Evolutionary conservation across 2,113 vertebrate genomes (phyloP), one percentile per base, ranked within the genome.

Genomic region (Malurus elegans): DNA sequence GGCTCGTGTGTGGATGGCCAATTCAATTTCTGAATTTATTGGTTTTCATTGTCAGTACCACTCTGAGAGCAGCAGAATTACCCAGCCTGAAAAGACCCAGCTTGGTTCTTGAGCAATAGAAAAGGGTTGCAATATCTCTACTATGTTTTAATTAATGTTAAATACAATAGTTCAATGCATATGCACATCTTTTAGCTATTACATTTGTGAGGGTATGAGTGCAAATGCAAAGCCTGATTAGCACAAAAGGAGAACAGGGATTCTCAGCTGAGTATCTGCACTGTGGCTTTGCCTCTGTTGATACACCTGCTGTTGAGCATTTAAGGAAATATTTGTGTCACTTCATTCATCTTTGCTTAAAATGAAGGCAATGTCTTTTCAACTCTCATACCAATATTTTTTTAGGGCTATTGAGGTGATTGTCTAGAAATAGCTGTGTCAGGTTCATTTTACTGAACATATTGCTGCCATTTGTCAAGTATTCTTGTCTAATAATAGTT

Each of bases 391-490:
- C 45, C 48, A 87, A 75, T 65, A 89, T 45, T 69, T 62, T 85
- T 92, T 75, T 79, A 48, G 61, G 76, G 45, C 47, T 67, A 2
- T 23, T 48, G 62, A 74, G 18, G 40, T 71, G 5, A 12, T 58
- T 90, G 58, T 67, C 18, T 86, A 60, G 72, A 94, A 92, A 92
- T 56, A 88, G 88, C 26, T 50, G 42, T 50, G 21, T 73, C 80
- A 60, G 40, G 34, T 78, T n/a, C 47, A 74, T 78, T 83, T 92
- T 84, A 67, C 48, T 53, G 60, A 89, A 81, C 8, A 89, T 85
- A 85, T 87, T 95, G 66, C 40, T 89, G 36, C 6, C 36, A 89
- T 91, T 93, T 86, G 72, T 96, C 86, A 82, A 87, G 19, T 47
- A 50, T 87, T 82, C 73, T 89, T 89, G 56, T 71, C 38, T 82